Base-by-base conservation (phyloP, 1,140 invertebrate species). In the Trachymyrmex cornetzi region DNA sequence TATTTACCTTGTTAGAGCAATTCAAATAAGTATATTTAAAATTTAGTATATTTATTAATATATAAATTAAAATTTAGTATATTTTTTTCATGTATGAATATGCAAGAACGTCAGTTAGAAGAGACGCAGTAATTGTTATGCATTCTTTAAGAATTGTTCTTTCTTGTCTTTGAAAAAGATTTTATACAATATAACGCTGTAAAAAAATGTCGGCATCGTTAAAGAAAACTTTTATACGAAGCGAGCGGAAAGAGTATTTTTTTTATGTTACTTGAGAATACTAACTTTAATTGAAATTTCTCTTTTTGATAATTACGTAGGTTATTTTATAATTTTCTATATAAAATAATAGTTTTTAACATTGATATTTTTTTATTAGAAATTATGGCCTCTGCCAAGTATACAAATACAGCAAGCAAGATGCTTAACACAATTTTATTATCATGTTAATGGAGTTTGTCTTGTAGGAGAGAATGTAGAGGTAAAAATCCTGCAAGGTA, bases 371-470 rank as follows among this genome's bases (percentile, higher is more conserved):
- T 1, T 27, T 44, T 44, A 27, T 11, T 1, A 64, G 27, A 53
- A 63, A 30, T 63, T 64, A 16, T 64, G 2, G 0, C 4, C 24
- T 63, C 16, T 48, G 4, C 24, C 22, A 44, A 55, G 24, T 7
- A 12, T n/a, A 30, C 11, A 64, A 38, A 50, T 38, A 61, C 5
- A 2, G 2, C n/a, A 59, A 24, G 12, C 27, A 22, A 14, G 7
- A 53, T 50, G 53, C 3, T 66, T 64, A 50, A 79, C 12, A 19
- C 27, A 79, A 79, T 79, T 66, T 79, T 53, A 79, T 79, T 53
- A 79, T 30, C 34, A 79, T 79, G 77, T 79, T 79, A 79, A 79
- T 79, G 38, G 48, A 53, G 61, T 64, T 5, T 30, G n/a, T 66
- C 53, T 50, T 59, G 0, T 64, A 63, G 16, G 16, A 30, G 57